phyloP scores from a whole-genome alignment of 2,888 invertebrate genomes.

The Megastigmus dorsalis region DNA sequence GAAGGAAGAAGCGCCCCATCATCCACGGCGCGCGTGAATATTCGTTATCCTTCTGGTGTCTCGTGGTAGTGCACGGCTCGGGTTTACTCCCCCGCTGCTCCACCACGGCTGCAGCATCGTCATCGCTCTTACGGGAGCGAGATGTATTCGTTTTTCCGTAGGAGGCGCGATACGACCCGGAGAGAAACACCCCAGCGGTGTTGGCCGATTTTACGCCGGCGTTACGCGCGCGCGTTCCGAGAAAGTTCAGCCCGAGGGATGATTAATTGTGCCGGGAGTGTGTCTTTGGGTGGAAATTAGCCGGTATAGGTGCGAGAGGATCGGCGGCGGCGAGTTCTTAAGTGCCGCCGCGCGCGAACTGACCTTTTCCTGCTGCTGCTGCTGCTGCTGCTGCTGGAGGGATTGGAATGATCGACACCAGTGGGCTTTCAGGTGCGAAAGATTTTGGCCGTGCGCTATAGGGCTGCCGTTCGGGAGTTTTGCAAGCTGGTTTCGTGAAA shows the following conservation, averaged over 20 bases:
- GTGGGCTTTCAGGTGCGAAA: too few species aligned
- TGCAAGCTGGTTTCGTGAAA: too few species aligned
- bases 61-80: not conserved
- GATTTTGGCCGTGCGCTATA: too few species aligned
- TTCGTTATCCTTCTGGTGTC: constrained; percentile 33
- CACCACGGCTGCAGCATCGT: constrained; percentile 1
- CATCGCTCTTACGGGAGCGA: not conserved
- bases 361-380: too few species aligned
- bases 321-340: constrained; percentile 38
- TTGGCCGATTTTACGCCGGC: constrained; percentile 51
- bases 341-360: constrained; percentile 26
- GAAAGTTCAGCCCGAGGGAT: constrained; percentile 34
- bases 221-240: constrained; percentile 31
- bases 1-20: constrained; percentile 13
- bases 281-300: too few species aligned
- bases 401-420: too few species aligned
- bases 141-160: not conserved
- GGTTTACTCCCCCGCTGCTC: constrained; percentile 16
- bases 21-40: constrained; percentile 1
- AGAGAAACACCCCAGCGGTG: constrained; percentile 9
- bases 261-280: constrained; percentile 29
- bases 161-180: constrained; percentile 6
- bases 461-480: too few species aligned
- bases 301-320: too few species aligned
- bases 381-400: too few species aligned